Percentiles rank a stretch among this genome's conserved stretches.
Evolutionary conservation across 2,797 vertebrate species (phyloP).

Genomic region (Luscinia luscinia): DNA sequence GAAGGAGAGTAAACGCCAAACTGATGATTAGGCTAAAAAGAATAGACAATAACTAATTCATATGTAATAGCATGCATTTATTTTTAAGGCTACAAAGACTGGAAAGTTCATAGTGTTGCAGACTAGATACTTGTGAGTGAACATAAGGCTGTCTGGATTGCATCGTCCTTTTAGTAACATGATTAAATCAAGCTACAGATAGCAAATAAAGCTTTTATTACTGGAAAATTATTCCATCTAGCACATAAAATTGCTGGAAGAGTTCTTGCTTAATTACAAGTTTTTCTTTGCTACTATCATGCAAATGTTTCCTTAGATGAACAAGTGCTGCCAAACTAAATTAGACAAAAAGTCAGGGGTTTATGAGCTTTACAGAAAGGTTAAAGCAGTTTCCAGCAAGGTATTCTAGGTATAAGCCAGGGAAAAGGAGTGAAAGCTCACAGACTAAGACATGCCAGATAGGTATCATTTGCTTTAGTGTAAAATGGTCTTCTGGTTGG

Average conservation of each 20-base stretch:
- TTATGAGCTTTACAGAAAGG: constrained; percentile 31
- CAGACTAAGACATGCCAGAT: not conserved
- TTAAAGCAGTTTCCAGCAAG: constrained; percentile 4
- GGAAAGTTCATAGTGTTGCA: not conserved
- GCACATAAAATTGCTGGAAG: constrained; percentile 33
- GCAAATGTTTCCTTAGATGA: constrained; percentile 45
- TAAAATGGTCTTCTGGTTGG: not conserved
- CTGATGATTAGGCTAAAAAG: constrained; percentile 46
- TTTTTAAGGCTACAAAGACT: constrained; percentile 33
- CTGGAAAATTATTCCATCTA: constrained; percentile 45
- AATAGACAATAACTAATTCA: constrained; percentile 14
- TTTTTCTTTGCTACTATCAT: constrained; percentile 22
- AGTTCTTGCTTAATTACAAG: constrained; percentile 36
- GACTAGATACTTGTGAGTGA: constrained; percentile 18
- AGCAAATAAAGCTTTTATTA: constrained; percentile 62
- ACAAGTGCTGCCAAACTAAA: constrained; percentile 1
- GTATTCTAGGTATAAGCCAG: not conserved
- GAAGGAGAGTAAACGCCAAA: not conserved
- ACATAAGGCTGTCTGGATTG: constrained; percentile 36
- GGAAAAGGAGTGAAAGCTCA: not conserved
- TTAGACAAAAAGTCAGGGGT: not conserved
- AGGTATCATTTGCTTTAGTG: not conserved
- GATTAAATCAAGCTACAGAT: constrained; percentile 46
- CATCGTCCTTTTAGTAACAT: constrained; percentile 16
- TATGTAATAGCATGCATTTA: constrained; percentile 32